Evolutionary conservation across 1,140 invertebrate species (phyloP).

Genomic region (Drosophila kepulauana): DNA sequence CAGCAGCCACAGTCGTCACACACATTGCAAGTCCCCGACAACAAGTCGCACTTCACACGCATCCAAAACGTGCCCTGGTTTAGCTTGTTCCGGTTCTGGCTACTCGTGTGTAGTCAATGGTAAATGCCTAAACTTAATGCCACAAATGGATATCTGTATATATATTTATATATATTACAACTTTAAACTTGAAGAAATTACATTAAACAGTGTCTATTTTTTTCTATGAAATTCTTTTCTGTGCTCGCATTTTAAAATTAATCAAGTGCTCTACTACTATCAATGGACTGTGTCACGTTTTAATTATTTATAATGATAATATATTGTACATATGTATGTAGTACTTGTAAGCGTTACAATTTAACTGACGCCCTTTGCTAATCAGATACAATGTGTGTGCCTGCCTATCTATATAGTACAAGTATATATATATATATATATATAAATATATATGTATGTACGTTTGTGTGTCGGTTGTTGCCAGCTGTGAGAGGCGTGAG

Average conservation of each 20-base stretch:
- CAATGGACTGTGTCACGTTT: slow-evolving; percentile 31
- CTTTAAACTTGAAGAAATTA: neutral
- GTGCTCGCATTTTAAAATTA: slow-evolving; percentile 1
- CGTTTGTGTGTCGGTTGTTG: slow-evolving; percentile 5
- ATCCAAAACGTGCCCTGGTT: slow-evolving; percentile 47
- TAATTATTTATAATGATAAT: slow-evolving; percentile 7
- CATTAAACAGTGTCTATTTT: slow-evolving; percentile 4
- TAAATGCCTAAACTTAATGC: slow-evolving; percentile 28
- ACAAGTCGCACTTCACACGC: slow-evolving; percentile 50
- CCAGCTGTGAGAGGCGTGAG: slow-evolving; percentile 3
- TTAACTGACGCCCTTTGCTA: slow-evolving; percentile 15
- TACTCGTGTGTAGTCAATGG: slow-evolving; percentile 42
- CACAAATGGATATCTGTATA: slow-evolving; percentile 16
- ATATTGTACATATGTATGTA: neutral
- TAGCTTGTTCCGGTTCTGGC: slow-evolving; percentile 53
- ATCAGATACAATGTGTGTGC: slow-evolving; percentile 16
- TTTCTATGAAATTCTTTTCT: slow-evolving; percentile 13
- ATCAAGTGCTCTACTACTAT: slow-evolving; percentile 11
- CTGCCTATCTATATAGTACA: slow-evolving; percentile 4
- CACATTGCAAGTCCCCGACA: slow-evolving; percentile 53
- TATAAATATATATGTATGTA: neutral
- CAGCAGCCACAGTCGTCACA: slow-evolving; percentile 56
- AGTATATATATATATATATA: slow-evolving; percentile 4
- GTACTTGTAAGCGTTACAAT: neutral
- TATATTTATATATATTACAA: slow-evolving; percentile 7